Evolutionary conservation across 2,797 vertebrate genomes (phyloP), one percentile per base, ranked within the genome.

Genomic region (Adrianichthys oophorus): DNA sequence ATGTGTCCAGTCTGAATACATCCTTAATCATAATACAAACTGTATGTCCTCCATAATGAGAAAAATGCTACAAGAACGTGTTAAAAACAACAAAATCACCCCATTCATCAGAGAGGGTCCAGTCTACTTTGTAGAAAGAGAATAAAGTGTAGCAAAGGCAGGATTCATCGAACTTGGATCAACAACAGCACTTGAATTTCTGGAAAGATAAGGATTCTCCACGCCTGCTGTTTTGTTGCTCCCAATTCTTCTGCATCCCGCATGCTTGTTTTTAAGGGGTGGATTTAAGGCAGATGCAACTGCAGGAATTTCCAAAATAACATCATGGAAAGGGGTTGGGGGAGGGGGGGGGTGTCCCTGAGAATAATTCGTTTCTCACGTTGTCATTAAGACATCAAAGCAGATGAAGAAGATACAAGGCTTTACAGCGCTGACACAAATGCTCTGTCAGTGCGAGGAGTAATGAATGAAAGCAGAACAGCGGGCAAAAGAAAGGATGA

Each of bases 321-420:
- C 69, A 72, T 75, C 65, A 56, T 65, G 18, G 61, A 52, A 70
- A 18, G 32, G 32, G 32, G 32, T 13, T 37, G 10, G 13, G 21
- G 26, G 26, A 21, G 16, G 59, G 16, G 60, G 41, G 48, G 15
- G 64, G 44, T 44, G 2, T 50, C 52, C 62, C 47, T 29, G 70
- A 68, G 72, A 48, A 65, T 71, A 74, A 87, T 71, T 78, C 57
- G 60, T 59, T 80, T 81, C 70, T 79, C 78, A 68, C 60, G 48
- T 84, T 55, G 75, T 85, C 85, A 76, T 84, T 84, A 77, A 77
- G 75, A 69, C 85, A 89, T 92, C 88, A 91, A 91, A 94, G 91
- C 29, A 10, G 48, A 62, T 72, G 75, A 65, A 59, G 70, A 23
- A 70, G 74, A 86, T 83, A 74, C 62, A 56, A 58, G 52, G 72